phyloP scores from a whole-genome alignment of 2,797 vertebrate species.

The Percopsis omiscomaycus region DNA sequence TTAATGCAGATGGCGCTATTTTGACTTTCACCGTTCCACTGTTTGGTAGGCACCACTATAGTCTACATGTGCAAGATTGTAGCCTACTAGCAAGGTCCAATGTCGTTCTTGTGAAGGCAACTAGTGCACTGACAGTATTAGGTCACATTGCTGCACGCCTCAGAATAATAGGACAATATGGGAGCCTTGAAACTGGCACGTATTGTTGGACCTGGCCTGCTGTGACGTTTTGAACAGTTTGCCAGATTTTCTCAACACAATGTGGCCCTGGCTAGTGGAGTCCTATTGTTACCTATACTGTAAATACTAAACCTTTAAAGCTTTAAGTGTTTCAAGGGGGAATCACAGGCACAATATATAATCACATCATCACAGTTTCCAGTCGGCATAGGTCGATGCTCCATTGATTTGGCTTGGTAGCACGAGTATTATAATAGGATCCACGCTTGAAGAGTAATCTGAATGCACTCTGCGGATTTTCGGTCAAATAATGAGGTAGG shows the following conservation, averaged over 20 bases:
- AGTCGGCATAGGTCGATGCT: too few relatives aligned
- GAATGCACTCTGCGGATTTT: constrained; percentile 37
- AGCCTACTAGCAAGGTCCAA: neutral
- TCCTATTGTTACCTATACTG: neutral
- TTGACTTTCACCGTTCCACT: constrained; percentile 5
- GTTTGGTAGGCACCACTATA: constrained; percentile 11
- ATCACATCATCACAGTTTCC: neutral
- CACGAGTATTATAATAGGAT: neutral
- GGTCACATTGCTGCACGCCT: constrained; percentile 25
- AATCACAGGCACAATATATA: constrained; percentile 2
- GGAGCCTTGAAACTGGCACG: constrained; percentile 2
- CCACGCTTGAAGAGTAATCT: constrained; percentile 11
- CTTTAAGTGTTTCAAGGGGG: constrained; percentile 7
- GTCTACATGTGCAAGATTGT: constrained; percentile 22
- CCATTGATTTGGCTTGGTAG: too few relatives aligned
- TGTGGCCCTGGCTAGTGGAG: neutral
- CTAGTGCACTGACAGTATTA: constrained; percentile 7
- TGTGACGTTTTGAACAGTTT: neutral
- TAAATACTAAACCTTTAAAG: neutral
- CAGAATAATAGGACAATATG: constrained; percentile 3
- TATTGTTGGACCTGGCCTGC: constrained; percentile 2
- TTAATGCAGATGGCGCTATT: constrained; percentile 17
- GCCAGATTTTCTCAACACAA: constrained; percentile 1
- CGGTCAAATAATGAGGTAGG: constrained; percentile 33
- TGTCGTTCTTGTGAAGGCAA: constrained; percentile 7